Evolutionary conservation across 2,113 vertebrate species (phyloP).

Genomic region (Hemibagrus wyckioides): DNA sequence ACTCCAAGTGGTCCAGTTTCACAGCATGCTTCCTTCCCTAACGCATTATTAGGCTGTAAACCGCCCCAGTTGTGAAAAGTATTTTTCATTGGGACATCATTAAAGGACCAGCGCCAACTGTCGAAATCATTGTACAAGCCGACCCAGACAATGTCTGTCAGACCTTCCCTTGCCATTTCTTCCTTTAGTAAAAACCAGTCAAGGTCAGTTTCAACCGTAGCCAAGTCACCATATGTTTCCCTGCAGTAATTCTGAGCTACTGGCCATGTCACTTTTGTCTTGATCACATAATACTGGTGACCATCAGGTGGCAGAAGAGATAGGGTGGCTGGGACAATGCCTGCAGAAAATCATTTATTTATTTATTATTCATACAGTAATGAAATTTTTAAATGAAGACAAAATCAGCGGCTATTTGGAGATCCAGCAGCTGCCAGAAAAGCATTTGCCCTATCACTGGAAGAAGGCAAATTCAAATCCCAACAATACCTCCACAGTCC

Average conservation of each 20-base stretch:
- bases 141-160: background rate
- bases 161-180: background rate
- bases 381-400: background rate
- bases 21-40: background rate
- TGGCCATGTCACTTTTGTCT: background rate
- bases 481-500: no score
- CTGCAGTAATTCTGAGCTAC: conserved; percentile 41
- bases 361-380: background rate
- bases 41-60: no score
- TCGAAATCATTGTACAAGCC: conserved; percentile 14
- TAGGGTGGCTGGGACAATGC: background rate
- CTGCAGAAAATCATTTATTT: background rate
- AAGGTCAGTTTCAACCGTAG: background rate
- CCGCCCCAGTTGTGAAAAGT: background rate
- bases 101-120: conserved; percentile 32
- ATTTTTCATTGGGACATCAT: no score
- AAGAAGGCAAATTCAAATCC: no score
- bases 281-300: conserved; percentile 1
- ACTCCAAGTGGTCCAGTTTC: background rate
- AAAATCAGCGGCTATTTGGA: background rate
- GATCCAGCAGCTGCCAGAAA: background rate
- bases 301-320: background rate
- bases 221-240: conserved; percentile 19
- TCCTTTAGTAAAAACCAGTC: background rate
- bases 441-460: no score